Evolutionary conservation across 2,113 vertebrate genomes (phyloP).

Genomic region (Apodemus speciosus): DNA sequence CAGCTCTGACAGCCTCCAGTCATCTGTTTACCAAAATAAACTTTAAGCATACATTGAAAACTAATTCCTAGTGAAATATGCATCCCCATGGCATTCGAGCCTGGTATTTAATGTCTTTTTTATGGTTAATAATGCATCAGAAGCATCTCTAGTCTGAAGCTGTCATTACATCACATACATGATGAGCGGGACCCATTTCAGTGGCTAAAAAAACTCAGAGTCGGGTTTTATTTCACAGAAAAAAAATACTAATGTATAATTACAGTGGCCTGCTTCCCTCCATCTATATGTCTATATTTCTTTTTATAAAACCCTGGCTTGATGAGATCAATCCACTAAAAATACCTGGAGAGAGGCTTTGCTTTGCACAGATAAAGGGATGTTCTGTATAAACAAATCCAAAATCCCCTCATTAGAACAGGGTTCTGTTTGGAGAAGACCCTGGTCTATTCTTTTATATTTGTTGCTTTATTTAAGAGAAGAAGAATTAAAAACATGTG

Average conservation of each 20-base stretch:
- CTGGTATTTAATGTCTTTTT: conserved; percentile 88
- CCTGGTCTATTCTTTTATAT: conserved; percentile 54
- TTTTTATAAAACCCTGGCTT: conserved; percentile 66
- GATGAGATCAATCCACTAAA: conserved; percentile 60
- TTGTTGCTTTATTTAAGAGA: conserved; percentile 39
- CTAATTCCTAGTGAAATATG: conserved; percentile 89
- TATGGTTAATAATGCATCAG: conserved; percentile 89
- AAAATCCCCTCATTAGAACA: conserved; percentile 54
- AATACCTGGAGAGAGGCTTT: conserved; percentile 56
- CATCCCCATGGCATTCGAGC: conserved; percentile 86
- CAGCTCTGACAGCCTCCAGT: conserved; percentile 84
- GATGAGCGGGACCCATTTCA: conserved; percentile 84
- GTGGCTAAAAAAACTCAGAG: conserved; percentile 84
- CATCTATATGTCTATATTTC: conserved; percentile 58
- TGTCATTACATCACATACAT: conserved; percentile 86
- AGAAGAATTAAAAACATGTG: neutral
- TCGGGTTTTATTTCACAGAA: conserved; percentile 81
- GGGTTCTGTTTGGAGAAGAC: conserved; percentile 53
- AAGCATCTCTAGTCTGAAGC: conserved; percentile 84
- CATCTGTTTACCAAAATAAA: conserved; percentile 90
- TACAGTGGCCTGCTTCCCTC: conserved; percentile 75
- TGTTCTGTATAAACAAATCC: conserved; percentile 49
- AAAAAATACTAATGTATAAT: conserved; percentile 79
- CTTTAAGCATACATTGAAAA: conserved; percentile 88
- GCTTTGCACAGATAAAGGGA: conserved; percentile 50